These are phyloP conservation scores for Xanthorhoe spadicearia DNA, from an alignment of 2,888 invertebrate genomes.

Conservation along the genomic window DNA sequence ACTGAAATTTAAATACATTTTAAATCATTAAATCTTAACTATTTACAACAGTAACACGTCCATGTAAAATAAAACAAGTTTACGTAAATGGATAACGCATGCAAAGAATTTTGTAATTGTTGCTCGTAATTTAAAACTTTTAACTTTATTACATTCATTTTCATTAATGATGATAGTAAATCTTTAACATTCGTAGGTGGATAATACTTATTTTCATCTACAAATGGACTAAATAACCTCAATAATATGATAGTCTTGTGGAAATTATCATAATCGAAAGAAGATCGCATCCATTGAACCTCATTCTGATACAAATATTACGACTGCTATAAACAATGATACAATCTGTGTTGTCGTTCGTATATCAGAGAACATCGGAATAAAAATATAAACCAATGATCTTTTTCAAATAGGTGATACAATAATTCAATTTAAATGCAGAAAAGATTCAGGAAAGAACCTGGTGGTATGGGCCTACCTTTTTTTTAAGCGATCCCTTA, in stretches of 20 bases:
- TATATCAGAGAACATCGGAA: no score
- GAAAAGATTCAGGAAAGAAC: no score
- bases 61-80: constrained; percentile 15
- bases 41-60: constrained; percentile 3
- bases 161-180: not conserved
- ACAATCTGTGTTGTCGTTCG: constrained; percentile 3
- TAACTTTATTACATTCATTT: no score
- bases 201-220: not conserved
- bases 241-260: not conserved
- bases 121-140: not conserved
- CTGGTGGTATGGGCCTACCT: no score
- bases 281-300: constrained; percentile 8
- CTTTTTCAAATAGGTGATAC: no score
- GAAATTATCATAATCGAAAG: constrained; percentile 14
- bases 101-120: constrained; percentile 12
- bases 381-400: no score
- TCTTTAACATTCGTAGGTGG: not conserved
- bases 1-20: no score
- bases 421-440: no score
- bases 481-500: no score
- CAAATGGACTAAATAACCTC: not conserved
- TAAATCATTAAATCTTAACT: constrained; percentile 1
- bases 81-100: constrained; percentile 16
- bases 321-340: constrained; percentile 10
- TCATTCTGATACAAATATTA: constrained; percentile 10